These are phyloP conservation scores for Drosophila koepferae DNA, from an alignment of 2,888 invertebrate species.

Conservation along the genomic window DNA sequence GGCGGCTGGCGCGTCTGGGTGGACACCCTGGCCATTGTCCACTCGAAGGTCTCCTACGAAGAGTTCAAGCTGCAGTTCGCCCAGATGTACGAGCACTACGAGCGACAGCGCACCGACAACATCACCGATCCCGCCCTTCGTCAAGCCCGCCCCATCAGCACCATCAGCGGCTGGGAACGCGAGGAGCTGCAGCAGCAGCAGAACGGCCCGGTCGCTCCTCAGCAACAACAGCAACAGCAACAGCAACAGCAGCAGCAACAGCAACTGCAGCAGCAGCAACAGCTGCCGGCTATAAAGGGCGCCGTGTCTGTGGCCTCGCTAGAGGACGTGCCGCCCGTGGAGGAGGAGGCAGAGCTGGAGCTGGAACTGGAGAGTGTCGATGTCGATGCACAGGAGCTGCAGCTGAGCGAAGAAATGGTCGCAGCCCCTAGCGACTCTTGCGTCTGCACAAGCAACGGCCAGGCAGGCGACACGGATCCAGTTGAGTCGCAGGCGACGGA, in stretches of 20 bases:
- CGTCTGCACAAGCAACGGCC: constrained; percentile 29
- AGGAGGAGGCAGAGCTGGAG: constrained; percentile 67
- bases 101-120: constrained; percentile 96
- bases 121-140: constrained; percentile 97
- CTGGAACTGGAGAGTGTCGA: constrained; percentile 47
- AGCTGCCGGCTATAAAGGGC: constrained; percentile 43
- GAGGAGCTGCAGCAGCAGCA: constrained; percentile 85
- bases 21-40: constrained; percentile 99
- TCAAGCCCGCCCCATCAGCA: constrained; percentile 96
- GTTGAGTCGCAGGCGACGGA: background rate
- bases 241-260: constrained; percentile 24
- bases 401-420: background rate
- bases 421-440: constrained; percentile 22
- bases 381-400: constrained; percentile 60
- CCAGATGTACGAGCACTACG: constrained; percentile 98
- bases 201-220: constrained; percentile 49
- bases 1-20: constrained; percentile 99
- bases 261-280: constrained; percentile 53
- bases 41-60: constrained; percentile 99
- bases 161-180: constrained; percentile 97
- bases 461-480: constrained; percentile 17
- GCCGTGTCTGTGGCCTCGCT: constrained; percentile 76
- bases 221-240: constrained; percentile 63
- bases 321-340: constrained; percentile 81
- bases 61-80: constrained; percentile 99